These are phyloP conservation scores for Chamaetylas fuelleborni DNA, from an alignment of 2,113 vertebrate species.

Conservation along the genomic window DNA sequence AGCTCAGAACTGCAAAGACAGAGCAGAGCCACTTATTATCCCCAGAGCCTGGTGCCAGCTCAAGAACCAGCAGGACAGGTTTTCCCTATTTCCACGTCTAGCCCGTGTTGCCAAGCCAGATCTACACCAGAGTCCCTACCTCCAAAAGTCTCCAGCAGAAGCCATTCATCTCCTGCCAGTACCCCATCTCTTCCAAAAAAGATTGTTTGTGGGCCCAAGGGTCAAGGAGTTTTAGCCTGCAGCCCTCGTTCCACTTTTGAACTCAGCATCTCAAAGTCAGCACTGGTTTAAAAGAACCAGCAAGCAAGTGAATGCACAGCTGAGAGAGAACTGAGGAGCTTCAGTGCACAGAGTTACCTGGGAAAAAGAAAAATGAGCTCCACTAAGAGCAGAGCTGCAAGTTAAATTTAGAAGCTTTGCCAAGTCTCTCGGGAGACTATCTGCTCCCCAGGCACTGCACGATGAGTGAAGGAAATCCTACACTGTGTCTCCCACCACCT, in stretches of 20 bases:
- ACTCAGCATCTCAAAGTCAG: background rate
- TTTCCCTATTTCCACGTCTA: background rate
- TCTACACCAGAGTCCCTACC: background rate
- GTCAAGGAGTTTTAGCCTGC: background rate
- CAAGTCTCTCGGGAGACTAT: background rate
- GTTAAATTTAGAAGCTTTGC: background rate
- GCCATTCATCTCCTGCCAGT: background rate
- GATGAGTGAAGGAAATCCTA: background rate
- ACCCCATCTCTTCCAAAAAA: background rate
- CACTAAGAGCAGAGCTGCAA: background rate
- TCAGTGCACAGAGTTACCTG: background rate
- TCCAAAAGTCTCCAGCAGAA: background rate
- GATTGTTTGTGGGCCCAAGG: background rate
- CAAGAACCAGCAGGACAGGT: constrained; percentile 36
- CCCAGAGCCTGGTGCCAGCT: background rate
- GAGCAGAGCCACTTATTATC: background rate
- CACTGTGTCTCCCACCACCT: background rate
- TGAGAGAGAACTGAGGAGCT: background rate
- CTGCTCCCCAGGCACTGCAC: background rate
- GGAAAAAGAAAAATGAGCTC: constrained; percentile 26
- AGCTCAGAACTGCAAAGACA: background rate
- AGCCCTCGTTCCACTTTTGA: background rate
- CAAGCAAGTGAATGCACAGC: accelerated
- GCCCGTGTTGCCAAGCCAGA: background rate
- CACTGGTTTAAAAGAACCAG: background rate